phyloP scores from a whole-genome alignment of 2,113 vertebrate species.

The Grus americana region DNA sequence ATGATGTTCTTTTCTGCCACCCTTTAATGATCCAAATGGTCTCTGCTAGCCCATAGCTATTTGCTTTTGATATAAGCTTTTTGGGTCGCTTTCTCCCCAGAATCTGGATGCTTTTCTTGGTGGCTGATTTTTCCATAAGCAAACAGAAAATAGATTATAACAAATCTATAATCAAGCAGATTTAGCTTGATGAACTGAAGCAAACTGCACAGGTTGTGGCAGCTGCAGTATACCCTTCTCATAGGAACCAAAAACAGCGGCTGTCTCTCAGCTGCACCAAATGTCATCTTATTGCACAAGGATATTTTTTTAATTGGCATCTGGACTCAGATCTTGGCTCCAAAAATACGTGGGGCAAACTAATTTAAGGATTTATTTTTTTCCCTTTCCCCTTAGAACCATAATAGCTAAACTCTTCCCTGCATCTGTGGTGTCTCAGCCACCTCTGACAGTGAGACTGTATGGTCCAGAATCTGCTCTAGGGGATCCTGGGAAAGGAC shows the following conservation, averaged over 20 bases:
- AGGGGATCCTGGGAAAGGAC: background rate
- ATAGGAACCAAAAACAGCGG: background rate
- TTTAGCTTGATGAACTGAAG: background rate
- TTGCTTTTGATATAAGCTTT: background rate
- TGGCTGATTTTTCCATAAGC: background rate
- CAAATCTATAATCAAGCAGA: background rate
- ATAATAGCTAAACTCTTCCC: background rate
- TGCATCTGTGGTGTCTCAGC: background rate
- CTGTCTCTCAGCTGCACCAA: background rate
- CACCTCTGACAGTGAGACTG: background rate
- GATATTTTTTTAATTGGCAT: background rate
- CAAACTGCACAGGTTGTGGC: background rate
- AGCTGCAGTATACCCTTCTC: background rate
- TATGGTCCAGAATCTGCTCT: background rate
- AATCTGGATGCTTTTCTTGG: background rate
- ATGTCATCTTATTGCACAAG: background rate
- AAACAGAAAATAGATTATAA: background rate
- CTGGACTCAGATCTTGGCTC: background rate
- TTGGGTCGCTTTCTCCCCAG: background rate
- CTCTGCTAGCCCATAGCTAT: background rate
- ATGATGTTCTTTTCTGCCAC: background rate
- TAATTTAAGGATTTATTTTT: background rate
- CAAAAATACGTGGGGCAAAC: background rate
- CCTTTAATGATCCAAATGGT: background rate
- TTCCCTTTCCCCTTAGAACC: background rate